Evolutionary conservation across 2,113 vertebrate genomes (phyloP).

Genomic region (Trichomycterus rosablanca): DNA sequence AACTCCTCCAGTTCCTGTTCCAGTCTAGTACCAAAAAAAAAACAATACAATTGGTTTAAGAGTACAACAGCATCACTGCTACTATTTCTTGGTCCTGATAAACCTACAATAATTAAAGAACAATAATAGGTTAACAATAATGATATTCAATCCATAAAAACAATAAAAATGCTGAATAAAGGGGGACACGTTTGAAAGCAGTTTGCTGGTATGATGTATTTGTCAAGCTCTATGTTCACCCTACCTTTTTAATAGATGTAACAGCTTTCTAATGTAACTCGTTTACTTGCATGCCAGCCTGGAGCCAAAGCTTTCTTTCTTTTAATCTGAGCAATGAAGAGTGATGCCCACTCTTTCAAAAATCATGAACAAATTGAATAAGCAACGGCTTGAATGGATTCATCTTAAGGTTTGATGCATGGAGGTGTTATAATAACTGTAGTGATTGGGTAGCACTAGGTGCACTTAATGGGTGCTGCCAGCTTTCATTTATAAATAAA

Average conservation of each 20-base stretch:
- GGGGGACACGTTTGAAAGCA: background rate
- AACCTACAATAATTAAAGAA: background rate
- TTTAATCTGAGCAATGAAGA: too few species aligned
- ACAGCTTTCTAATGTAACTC: constrained; percentile 21
- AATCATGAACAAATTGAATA: too few species aligned
- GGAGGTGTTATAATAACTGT: too few species aligned
- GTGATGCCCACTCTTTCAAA: too few species aligned
- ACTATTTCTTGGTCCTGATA: background rate
- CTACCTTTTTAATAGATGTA: background rate
- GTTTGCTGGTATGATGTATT: constrained; percentile 4
- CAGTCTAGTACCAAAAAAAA: constrained; percentile 67
- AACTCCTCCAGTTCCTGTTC: constrained; percentile 78
- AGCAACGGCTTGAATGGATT: too few species aligned
- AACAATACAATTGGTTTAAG: background rate
- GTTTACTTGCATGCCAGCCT: constrained; percentile 18
- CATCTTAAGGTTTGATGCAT: too few species aligned
- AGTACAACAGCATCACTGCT: background rate
- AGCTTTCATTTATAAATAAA: too few species aligned
- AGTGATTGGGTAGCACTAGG: too few species aligned
- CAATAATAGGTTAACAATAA: background rate
- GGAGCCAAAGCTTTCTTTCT: constrained; percentile 25
- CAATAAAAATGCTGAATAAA: too few species aligned
- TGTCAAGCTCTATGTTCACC: constrained; percentile 14
- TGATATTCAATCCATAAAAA: background rate
- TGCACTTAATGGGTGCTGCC: too few species aligned